phyloP scores from a whole-genome alignment of 1,140 invertebrate species.

The Drosophila teissieri region DNA sequence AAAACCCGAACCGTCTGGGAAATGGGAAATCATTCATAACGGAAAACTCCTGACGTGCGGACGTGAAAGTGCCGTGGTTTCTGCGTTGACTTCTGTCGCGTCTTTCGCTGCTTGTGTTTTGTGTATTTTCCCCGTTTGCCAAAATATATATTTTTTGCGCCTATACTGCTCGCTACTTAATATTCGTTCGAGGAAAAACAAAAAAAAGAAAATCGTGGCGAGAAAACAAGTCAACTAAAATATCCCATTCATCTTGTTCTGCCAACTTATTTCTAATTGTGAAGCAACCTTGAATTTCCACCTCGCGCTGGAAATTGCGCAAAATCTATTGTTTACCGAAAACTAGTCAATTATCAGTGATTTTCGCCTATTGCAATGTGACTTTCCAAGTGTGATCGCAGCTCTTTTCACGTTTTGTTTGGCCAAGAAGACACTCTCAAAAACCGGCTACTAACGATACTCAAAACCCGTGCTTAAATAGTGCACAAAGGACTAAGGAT shows the following conservation, averaged over 20 bases:
- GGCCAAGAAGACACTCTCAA: constrained; percentile 12
- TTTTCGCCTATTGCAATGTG: constrained; percentile 66
- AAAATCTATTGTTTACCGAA: constrained; percentile 35
- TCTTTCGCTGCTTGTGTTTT: constrained; percentile 70
- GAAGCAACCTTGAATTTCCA: constrained; percentile 56
- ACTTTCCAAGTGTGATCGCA: constrained; percentile 63
- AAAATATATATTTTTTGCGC: constrained; percentile 22
- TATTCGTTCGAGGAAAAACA: constrained; percentile 23
- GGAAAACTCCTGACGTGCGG: constrained; percentile 65
- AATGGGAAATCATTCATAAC: constrained; percentile 71
- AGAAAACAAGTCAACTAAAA: constrained; percentile 22
- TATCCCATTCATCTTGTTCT: constrained; percentile 56
- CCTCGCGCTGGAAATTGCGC: constrained; percentile 46
- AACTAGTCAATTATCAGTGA: constrained; percentile 53
- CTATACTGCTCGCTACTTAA: constrained; percentile 23
- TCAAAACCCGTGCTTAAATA: constrained; percentile 4
- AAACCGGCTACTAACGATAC: constrained; percentile 2
- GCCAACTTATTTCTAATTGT: constrained; percentile 53
- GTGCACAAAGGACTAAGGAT: constrained; percentile 22
- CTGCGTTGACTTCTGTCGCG: constrained; percentile 57
- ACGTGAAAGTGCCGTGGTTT: constrained; percentile 54
- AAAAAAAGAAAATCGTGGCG: constrained; percentile 5
- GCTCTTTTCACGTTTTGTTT: constrained; percentile 51
- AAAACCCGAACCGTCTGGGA: constrained; percentile 59
- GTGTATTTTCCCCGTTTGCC: constrained; percentile 51